Base-by-base conservation (phyloP, 2,888 invertebrate species). In the Hydropsyche betteni region DNA sequence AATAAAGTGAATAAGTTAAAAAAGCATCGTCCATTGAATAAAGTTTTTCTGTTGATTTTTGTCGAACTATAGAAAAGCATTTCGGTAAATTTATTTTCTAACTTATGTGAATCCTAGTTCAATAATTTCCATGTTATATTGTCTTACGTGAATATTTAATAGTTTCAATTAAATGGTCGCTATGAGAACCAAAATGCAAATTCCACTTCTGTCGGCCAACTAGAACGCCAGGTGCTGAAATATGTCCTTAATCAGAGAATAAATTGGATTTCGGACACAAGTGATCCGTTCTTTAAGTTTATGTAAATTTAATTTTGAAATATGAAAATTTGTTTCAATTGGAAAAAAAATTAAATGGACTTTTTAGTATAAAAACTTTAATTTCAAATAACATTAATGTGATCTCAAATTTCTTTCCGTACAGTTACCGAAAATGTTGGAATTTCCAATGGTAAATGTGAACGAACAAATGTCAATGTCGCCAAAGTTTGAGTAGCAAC, bases 61-160 rank as follows among this genome's bases (percentile, higher is more conserved):
- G 3, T 44, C 10, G 44, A 44, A 44, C 2, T 24, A 24, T 2
- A 4, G 44, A 44, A 44, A 44, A 44, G 6, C 6, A 8, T 44
- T 44, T 44, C 3, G 6, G 6, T 44, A 1, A 8, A 10, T 8
- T 44, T 10, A 44, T 44, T 61, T 61, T 14, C 58, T n/a, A 24
- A 16, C 10, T 58, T 8, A 58, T 58, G 8, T 8, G 3, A 58
- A 24, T 64, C 34, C 36, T 12, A 36, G 7, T 34, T 34, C 5
- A 7, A 64, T 34, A 64, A 64, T 64, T 64, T 64, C 36, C 0
- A 10, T 1, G 34, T 55, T n/a, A 33, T 33, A 34, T 44, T 36
- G 64, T 64, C 34, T 58, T 64, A 64, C 36, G 8, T 36, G 64
- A 64, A 64, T 64, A 64, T 64, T 64, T 64, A 64, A 64, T 64